Base-by-base conservation (phyloP, 2,113 vertebrate genomes). In the Gasterosteus aculeatus region DNA sequence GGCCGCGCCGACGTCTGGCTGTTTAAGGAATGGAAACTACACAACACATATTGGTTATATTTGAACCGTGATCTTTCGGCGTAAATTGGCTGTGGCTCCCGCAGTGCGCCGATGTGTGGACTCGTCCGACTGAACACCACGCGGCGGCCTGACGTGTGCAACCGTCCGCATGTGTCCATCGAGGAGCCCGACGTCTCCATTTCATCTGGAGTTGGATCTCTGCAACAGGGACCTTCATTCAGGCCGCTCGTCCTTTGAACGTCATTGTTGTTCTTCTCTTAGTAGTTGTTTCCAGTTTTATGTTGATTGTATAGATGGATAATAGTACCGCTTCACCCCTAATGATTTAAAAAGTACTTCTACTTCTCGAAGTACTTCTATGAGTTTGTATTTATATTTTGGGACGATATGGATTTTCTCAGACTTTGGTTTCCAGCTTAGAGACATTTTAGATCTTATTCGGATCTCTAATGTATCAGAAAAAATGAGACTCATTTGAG, bases 381-480 rank as follows among this genome's bases (percentile, higher is more conserved):
- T 14, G 38, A 49, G 18, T 44, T 38, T 68, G 15, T 31, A 8
- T 70, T 62, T 57, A 14, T 62, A 65, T 39, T 44, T 73, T 69
- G 1, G 4, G 53, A 53, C 4, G 16, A 4, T 16, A 6, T n/a
- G 12, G 33, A 39, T 5, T 33, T 38, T 16, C 15, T 31, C 10
- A 56, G 62, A 18, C 39, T 76, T 72, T 9, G 26, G 5, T 41
- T 33, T 51, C 35, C 41, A 49, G 9, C 3, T 47, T n/a, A 44
- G 14, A 18, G 22, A 26, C 39, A 19, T 61, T 69, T 76, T 57
- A 38, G 38, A 66, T 26, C n/a, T 2, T n/a, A 33, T 15, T 33
- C 19, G 29, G n/a, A 71, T 59, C 15, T 39, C 10, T 35, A 22
- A 44, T 66, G 71, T 14, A 74, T 51, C 59, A 83, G 64, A 26